phyloP scores from a whole-genome alignment of 2,888 invertebrate genomes.

The Clistopyga incitator region DNA sequence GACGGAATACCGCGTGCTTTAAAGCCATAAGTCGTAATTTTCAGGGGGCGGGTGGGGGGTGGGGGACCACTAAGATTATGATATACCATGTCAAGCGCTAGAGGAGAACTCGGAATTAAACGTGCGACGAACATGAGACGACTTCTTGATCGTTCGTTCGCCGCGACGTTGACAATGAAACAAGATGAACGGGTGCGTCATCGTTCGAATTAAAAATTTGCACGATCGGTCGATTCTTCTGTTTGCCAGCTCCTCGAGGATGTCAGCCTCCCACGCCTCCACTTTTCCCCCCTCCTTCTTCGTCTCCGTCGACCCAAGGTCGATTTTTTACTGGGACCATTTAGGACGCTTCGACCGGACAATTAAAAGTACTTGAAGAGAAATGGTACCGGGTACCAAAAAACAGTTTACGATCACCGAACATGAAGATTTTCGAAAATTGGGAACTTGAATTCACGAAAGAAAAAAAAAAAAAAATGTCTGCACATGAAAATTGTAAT shows the following conservation, averaged over 20 bases:
- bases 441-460: too few relatives aligned
- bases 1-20: constrained; percentile 17
- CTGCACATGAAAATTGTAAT: too few relatives aligned
- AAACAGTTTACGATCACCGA: too few relatives aligned
- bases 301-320: not conserved
- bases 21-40: not conserved
- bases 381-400: too few relatives aligned
- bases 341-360: not conserved
- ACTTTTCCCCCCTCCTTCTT: not conserved
- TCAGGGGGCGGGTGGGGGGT: too few relatives aligned
- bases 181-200: constrained; percentile 8
- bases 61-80: constrained; percentile 12
- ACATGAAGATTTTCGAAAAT: too few relatives aligned
- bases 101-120: not conserved
- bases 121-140: not conserved
- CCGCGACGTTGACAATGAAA: constrained; percentile 14
- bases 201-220: constrained; percentile 13
- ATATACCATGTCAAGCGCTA: constrained; percentile 31
- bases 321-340: constrained; percentile 25
- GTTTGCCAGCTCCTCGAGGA: not conserved
- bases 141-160: not conserved
- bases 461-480: too few relatives aligned
- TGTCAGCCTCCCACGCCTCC: not conserved
- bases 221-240: constrained; percentile 7
- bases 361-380: too few relatives aligned